phyloP scores from a whole-genome alignment of 2,888 invertebrate genomes.

The Hemaris fuciformis region DNA sequence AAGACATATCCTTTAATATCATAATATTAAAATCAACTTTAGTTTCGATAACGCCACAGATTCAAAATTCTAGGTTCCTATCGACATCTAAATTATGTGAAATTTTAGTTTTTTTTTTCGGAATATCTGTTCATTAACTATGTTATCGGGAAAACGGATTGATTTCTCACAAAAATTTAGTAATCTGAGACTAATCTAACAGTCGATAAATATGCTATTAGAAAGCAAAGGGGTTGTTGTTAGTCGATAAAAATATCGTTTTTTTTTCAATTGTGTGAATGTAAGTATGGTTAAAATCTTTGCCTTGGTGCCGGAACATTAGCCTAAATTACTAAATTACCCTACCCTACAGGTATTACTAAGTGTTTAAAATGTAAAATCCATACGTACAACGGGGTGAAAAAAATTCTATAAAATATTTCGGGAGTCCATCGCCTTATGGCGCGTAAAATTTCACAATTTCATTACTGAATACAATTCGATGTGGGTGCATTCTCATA shows the following conservation, averaged over 20 bases:
- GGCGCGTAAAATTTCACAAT: neutral
- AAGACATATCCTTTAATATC: too few relatives aligned
- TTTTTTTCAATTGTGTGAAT: neutral
- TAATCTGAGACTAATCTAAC: neutral
- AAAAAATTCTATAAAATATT: slow-evolving; percentile 15
- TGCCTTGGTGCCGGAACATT: slow-evolving; percentile 5
- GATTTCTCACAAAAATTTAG: neutral
- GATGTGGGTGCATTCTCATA: neutral
- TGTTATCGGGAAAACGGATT: neutral
- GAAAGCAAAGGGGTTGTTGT: neutral
- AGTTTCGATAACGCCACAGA: too few relatives aligned
- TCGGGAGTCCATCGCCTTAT: neutral
- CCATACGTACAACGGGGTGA: slow-evolving; percentile 2
- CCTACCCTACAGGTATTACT: slow-evolving; percentile 9
- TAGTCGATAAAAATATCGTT: slow-evolving; percentile 9
- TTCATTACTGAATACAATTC: neutral
- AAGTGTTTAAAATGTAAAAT: slow-evolving; percentile 14
- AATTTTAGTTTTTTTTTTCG: too few relatives aligned
- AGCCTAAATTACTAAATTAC: slow-evolving; percentile 13
- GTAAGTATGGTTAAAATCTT: neutral
- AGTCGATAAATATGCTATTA: neutral
- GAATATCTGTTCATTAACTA: too few relatives aligned
- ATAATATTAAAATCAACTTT: too few relatives aligned
- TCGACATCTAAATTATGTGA: too few relatives aligned
- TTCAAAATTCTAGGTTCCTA: too few relatives aligned